A percentile compares a stretch with the other conserved stretches of the same genome.
These are phyloP conservation scores for Salvator merianae DNA, from an alignment of 2,113 vertebrate species.

Conservation along the genomic window DNA sequence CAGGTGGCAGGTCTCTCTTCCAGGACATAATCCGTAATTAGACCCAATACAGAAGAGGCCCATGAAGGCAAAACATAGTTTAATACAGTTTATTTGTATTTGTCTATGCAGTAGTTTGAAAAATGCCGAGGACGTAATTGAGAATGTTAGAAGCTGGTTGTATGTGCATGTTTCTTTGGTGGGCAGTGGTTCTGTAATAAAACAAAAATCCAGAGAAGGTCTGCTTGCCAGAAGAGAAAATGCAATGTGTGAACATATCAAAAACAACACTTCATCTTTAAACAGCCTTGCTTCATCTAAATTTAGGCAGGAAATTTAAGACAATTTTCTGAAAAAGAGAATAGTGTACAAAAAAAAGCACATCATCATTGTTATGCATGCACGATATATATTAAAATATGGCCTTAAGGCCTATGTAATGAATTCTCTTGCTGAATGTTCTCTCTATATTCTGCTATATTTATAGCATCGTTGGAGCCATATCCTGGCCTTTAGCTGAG, in stretches of 20 bases:
- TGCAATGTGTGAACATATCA: background rate
- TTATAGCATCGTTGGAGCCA: too few relatives aligned
- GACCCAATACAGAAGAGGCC: too few relatives aligned
- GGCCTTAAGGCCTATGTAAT: too few relatives aligned
- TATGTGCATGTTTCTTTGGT: background rate
- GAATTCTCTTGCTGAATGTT: background rate
- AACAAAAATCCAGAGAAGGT: background rate
- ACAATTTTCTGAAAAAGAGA: background rate
- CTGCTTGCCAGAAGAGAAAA: background rate
- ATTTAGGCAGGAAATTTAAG: too few relatives aligned
- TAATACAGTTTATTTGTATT: too few relatives aligned
- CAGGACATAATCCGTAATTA: too few relatives aligned
- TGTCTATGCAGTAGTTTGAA: background rate
- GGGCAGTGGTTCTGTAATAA: background rate
- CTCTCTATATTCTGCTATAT: background rate
- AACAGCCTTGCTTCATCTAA: too few relatives aligned
- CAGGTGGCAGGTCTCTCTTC: too few relatives aligned
- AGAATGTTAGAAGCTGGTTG: background rate
- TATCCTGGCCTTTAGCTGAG: too few relatives aligned
- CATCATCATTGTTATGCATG: background rate
- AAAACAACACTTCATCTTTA: background rate
- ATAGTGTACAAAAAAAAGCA: background rate
- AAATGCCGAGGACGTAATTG: background rate
- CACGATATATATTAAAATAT: background rate
- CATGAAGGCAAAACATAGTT: background rate